Evolutionary conservation across 2,888 invertebrate species (phyloP).

Genomic region (Limnephilus marmoratus): DNA sequence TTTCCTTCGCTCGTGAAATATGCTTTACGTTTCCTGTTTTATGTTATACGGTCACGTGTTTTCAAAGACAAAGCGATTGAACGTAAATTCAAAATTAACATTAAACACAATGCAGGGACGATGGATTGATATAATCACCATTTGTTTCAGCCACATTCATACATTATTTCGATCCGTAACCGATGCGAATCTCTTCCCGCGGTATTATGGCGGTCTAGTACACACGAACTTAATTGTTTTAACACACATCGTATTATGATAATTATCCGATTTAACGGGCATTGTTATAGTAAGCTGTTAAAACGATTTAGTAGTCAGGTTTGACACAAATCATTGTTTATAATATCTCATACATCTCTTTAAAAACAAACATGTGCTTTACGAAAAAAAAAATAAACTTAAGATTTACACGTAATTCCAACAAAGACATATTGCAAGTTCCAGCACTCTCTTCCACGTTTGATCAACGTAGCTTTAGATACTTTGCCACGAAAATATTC

Average conservation of each 20-base stretch:
- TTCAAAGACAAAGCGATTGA: background rate
- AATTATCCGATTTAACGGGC: background rate
- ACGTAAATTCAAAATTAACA: background rate
- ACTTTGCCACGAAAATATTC: too few species aligned
- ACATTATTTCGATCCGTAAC: background rate
- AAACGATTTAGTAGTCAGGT: background rate
- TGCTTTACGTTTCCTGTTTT: background rate
- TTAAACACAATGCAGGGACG: background rate
- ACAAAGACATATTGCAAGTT: too few species aligned
- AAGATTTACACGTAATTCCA: too few species aligned
- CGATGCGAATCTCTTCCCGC: background rate
- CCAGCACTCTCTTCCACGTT: too few species aligned
- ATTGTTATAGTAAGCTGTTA: background rate
- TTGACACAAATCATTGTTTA: too few species aligned
- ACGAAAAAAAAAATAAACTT: too few species aligned
- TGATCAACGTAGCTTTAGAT: too few species aligned
- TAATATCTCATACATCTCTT: too few species aligned
- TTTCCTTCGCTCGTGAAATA: background rate
- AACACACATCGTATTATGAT: background rate
- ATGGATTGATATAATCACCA: background rate
- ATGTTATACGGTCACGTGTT: background rate
- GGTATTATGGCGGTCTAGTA: background rate
- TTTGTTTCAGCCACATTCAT: conserved; percentile 2
- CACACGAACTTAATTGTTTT: background rate
- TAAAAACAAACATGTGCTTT: too few species aligned